A percentile compares a stretch with the other conserved stretches of the same genome.
phyloP scores from a whole-genome alignment of 2,797 vertebrate species.

The Manis crassicaudata region DNA sequence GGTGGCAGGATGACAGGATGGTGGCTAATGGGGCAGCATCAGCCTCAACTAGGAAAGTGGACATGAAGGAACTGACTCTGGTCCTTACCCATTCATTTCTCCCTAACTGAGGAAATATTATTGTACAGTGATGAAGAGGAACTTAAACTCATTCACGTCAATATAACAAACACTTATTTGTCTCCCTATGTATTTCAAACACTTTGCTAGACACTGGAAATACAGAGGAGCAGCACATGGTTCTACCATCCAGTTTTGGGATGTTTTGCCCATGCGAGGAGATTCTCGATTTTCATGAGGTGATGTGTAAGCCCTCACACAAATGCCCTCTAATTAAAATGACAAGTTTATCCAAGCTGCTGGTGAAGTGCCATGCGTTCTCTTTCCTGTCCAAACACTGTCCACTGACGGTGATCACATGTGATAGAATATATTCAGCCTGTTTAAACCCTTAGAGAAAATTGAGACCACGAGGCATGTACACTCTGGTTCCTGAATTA shows the following conservation, averaged over 20 bases:
- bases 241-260: background rate
- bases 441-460: background rate
- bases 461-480: background rate
- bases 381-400: constrained; percentile 18
- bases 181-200: background rate
- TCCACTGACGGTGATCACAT: background rate
- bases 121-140: background rate
- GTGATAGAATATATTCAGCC: constrained; percentile 1
- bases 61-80: background rate
- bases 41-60: background rate
- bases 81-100: background rate
- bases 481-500: background rate
- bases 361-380: background rate
- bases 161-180: background rate
- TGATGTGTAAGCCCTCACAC: background rate
- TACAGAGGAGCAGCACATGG: rapidly evolving
- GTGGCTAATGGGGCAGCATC: background rate
- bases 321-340: constrained; percentile 42
- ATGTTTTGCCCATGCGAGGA: background rate
- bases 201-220: background rate
- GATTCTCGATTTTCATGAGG: background rate
- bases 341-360: background rate
- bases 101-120: background rate
- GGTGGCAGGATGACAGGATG: rapidly evolving
- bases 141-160: background rate